A percentile compares a stretch with the other conserved stretches of the same genome.
Evolutionary conservation across 2,113 vertebrate species (phyloP).

Genomic region (Poicephalus gulielmi): DNA sequence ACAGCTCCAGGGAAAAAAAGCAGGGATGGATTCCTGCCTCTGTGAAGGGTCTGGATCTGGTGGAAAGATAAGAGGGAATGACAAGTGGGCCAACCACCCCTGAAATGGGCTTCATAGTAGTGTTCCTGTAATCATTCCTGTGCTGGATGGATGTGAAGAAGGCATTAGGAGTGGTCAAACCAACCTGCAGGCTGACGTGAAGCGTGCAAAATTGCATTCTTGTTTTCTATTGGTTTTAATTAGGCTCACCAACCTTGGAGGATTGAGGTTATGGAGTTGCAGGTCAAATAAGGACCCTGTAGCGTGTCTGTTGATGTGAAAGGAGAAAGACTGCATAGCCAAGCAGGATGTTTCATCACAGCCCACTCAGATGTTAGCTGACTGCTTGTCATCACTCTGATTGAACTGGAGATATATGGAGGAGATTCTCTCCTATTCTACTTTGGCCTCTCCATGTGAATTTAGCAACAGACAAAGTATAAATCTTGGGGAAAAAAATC

Average conservation of each 20-base stretch:
- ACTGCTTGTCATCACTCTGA: neutral
- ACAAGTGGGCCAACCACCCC: neutral
- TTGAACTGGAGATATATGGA: neutral
- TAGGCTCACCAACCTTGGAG: neutral
- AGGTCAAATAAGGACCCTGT: conserved; percentile 13
- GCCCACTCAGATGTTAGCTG: neutral
- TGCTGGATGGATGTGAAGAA: neutral
- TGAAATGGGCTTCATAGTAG: neutral
- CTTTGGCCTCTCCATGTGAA: neutral
- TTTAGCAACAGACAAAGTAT: neutral
- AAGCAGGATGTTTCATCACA: conserved; percentile 14
- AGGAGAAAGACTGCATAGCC: neutral
- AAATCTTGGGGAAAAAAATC: neutral
- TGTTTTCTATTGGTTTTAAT: neutral
- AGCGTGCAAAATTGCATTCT: neutral
- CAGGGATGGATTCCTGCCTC: neutral
- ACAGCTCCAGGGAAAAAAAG: neutral
- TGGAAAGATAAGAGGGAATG: neutral
- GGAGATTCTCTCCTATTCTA: neutral
- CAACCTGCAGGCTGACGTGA: neutral
- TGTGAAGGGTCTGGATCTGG: neutral
- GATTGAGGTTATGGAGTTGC: neutral
- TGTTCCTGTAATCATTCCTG: neutral
- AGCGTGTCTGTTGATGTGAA: neutral
- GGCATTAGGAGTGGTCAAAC: neutral